Evolutionary conservation across 1,140 invertebrate species (phyloP).

Genomic region (Drosophila bifasciata): DNA sequence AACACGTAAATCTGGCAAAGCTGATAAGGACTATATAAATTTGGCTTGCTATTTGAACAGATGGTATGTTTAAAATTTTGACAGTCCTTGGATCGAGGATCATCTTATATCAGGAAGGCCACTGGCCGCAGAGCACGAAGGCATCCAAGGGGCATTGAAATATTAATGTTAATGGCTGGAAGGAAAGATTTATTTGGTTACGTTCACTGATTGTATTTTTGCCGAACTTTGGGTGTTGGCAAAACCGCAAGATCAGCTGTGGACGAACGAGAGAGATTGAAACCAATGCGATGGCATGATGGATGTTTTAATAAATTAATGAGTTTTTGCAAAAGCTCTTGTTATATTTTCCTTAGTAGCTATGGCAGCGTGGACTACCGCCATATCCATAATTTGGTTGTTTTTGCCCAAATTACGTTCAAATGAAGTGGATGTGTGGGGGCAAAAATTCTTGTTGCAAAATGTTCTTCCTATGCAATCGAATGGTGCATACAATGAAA

Average conservation of each 20-base stretch:
- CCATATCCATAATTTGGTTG: constrained; percentile 7
- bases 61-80: too few species aligned
- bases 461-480: too few species aligned
- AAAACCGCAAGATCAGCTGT: constrained; percentile 5
- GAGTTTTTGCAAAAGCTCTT: constrained; percentile 48
- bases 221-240: constrained; percentile 43
- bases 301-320: constrained; percentile 74
- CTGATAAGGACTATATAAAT: too few species aligned
- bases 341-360: constrained; percentile 32
- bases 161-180: constrained; percentile 77
- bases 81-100: too few species aligned
- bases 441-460: constrained; percentile 11
- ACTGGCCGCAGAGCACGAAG: too few species aligned
- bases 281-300: constrained; percentile 27
- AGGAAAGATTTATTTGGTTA: constrained; percentile 60
- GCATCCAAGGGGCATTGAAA: constrained; percentile 75
- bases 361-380: too few species aligned
- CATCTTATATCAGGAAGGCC: too few species aligned
- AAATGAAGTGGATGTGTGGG: too few species aligned
- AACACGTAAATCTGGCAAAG: too few species aligned
- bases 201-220: constrained; percentile 67
- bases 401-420: constrained; percentile 5
- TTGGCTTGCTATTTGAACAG: too few species aligned
- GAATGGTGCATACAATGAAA: too few species aligned
- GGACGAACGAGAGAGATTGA: constrained; percentile 29